These are phyloP conservation scores for Siniperca obscura DNA, from an alignment of 2,797 vertebrate genomes.

Conservation along the genomic window DNA sequence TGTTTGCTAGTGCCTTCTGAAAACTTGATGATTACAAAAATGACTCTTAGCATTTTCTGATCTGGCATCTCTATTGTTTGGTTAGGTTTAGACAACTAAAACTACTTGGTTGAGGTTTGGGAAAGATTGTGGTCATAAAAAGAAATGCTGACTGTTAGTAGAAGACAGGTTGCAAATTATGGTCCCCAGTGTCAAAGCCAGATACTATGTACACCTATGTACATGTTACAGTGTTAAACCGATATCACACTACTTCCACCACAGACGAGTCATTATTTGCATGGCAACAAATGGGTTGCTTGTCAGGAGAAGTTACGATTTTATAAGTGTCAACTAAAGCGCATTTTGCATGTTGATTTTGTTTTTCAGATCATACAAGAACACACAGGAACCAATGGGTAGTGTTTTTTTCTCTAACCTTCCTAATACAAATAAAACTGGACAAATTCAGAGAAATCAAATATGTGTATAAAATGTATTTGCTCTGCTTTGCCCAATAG, in stretches of 20 bases:
- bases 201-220: too few relatives aligned
- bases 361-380: not conserved
- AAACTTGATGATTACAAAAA: not conserved
- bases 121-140: too few relatives aligned
- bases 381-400: not conserved
- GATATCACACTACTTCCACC: not conserved
- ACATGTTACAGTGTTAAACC: not conserved
- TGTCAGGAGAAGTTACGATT: not conserved
- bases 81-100: not conserved
- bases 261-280: not conserved
- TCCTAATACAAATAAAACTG: not conserved
- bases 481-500: too few relatives aligned
- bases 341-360: not conserved
- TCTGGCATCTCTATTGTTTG: too few relatives aligned
- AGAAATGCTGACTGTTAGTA: too few relatives aligned
- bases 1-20: not conserved
- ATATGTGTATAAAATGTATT: too few relatives aligned
- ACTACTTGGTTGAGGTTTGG: too few relatives aligned
- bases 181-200: too few relatives aligned
- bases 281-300: not conserved
- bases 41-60: too few relatives aligned
- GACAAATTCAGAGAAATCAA: too few relatives aligned
- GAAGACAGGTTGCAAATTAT: too few relatives aligned
- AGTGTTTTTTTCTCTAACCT: not conserved
- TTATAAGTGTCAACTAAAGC: too few relatives aligned